Base-by-base conservation (phyloP, 2,113 vertebrate genomes). In the Archocentrus centrarchus region DNA sequence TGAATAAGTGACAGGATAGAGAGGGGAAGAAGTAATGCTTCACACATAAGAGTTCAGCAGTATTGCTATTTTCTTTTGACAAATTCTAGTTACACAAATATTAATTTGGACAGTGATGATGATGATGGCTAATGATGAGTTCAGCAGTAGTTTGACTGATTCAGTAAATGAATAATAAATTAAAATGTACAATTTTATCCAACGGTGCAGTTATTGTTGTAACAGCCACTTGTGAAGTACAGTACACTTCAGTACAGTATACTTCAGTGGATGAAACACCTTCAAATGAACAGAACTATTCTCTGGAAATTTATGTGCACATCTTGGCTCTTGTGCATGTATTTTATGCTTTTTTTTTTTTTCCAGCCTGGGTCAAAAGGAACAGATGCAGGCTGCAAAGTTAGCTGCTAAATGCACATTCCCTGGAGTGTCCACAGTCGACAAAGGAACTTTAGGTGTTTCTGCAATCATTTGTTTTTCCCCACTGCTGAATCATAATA, bases 401-500 rank as follows among this genome's bases (percentile, higher is more conserved):
- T 30, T 39, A 24, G 22, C 10, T 3, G 37, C 44, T 73, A 55
- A 75, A 75, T 14, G 32, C 32, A 20, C 32, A 10, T 17, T 61
- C 3, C 8, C n/a, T 8, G 11, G 3, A 53, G 62, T 27, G 64
- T 57, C 35, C 39, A 27, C 22, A 75, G 32, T 76, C 62, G 30
- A n/a, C 39, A 37, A 79, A 53, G 20, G 14, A 57, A 17, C 30
- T 41, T 66, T 85, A 30, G 60, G 59, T 50, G 30, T 32, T 82
- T 59, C 7, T 17, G 14, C 59, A 63, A 81, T 86, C 10, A 35
- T 53, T 77, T 63, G 59, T 66, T 66, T 37, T 68, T 59, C 53
- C 63, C 75, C 22, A 70, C 13, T 18, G 44, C 30, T 77, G 84
- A 86, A 53, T 84, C 75, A 81, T 37, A 70, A 50, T 32, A 70